Evolutionary conservation across 2,888 invertebrate genomes (phyloP).

Genomic region (Thera britannica): DNA sequence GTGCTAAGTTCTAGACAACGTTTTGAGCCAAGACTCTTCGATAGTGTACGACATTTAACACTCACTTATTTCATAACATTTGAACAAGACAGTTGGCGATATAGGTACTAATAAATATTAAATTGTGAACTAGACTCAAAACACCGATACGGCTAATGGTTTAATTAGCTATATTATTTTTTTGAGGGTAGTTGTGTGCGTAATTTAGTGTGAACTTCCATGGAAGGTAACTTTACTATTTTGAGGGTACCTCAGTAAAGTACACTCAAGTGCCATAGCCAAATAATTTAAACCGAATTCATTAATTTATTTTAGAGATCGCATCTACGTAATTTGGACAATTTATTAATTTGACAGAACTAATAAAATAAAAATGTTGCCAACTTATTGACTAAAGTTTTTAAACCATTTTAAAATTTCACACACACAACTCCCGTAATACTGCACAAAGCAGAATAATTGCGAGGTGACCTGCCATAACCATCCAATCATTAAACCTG

Average conservation of each 20-base stretch:
- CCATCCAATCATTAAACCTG: constrained; percentile 57
- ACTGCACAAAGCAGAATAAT: constrained; percentile 64
- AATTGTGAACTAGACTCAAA: constrained; percentile 76
- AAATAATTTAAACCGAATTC: too few species aligned
- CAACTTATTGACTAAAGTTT: neutral
- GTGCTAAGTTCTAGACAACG: constrained; percentile 34
- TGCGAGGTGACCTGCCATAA: constrained; percentile 48
- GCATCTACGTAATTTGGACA: too few species aligned
- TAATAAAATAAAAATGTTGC: too few species aligned
- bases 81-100: constrained; percentile 78
- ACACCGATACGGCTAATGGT: constrained; percentile 80
- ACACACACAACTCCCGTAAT: constrained; percentile 66
- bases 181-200: constrained; percentile 63
- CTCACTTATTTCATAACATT: constrained; percentile 75
- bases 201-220: constrained; percentile 12
- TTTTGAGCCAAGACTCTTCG: constrained; percentile 47
- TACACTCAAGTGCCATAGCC: too few species aligned
- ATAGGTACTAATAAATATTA: constrained; percentile 44
- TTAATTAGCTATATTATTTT: constrained; percentile 64
- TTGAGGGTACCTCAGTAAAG: neutral
- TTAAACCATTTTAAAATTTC: constrained; percentile 12
- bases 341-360: too few species aligned
- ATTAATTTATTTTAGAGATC: neutral
- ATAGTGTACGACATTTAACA: constrained; percentile 72
- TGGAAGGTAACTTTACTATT: neutral